Conservation (phyloP, 2,113 vertebrate genomes). For the Pelecanoides urinatrix region DNA sequence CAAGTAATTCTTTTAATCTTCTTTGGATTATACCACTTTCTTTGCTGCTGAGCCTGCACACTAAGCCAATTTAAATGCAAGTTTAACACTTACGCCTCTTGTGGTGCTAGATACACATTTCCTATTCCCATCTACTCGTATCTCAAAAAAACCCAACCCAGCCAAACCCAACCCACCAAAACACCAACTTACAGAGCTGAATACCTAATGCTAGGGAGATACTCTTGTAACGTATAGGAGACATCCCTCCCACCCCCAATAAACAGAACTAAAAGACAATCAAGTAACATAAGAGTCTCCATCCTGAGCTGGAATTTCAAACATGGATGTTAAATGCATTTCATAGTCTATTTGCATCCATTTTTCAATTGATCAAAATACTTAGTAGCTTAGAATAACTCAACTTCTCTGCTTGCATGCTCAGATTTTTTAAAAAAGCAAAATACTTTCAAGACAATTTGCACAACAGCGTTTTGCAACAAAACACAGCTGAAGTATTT, state of each 20-base stretch:
- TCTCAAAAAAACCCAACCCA: not conserved
- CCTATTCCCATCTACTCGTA: not conserved
- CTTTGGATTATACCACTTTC: not conserved
- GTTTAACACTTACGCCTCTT: not conserved
- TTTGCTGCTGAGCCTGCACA: not conserved
- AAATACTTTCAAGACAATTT: not conserved
- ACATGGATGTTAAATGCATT: not conserved
- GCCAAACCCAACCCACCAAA: not conserved
- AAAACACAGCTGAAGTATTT: not conserved
- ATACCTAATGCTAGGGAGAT: not conserved
- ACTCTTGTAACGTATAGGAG: not conserved
- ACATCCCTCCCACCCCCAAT: fast-evolving
- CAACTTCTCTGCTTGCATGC: not conserved
- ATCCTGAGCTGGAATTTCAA: not conserved
- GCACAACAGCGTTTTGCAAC: not conserved
- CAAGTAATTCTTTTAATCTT: not conserved
- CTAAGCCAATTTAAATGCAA: not conserved
- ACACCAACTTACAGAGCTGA: not conserved
- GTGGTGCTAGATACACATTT: not conserved
- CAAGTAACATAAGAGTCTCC: not conserved
- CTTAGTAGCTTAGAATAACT: not conserved
- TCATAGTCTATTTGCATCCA: not conserved
- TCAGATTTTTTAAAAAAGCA: not conserved
- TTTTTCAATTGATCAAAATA: not conserved
- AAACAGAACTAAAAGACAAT: not conserved